Conservation (phyloP, 2,888 invertebrate genomes). For the Cryptus viduatorius region DNA sequence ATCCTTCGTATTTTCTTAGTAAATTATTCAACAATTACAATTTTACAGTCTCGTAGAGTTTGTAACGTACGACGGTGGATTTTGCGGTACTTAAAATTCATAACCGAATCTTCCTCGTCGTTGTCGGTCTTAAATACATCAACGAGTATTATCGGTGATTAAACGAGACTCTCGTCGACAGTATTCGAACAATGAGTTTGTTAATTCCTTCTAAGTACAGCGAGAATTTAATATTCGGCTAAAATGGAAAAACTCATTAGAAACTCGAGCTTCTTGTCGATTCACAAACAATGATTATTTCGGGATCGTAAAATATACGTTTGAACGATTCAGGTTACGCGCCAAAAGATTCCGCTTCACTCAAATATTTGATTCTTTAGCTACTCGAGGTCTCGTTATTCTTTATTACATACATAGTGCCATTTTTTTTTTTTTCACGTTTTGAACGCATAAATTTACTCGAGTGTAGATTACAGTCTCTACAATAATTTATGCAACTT, state of each 20-base stretch:
- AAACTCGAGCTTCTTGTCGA: not conserved
- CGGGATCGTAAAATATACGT: slow-evolving; percentile 9
- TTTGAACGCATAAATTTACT: slow-evolving; percentile 45
- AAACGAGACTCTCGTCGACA: slow-evolving; percentile 17
- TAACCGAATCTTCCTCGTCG: not conserved
- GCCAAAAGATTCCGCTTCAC: not conserved
- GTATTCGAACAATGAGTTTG: slow-evolving; percentile 4
- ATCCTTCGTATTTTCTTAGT: not conserved
- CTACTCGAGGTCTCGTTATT: not conserved
- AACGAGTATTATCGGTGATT: slow-evolving; percentile 34
- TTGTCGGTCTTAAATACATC: slow-evolving; percentile 30
- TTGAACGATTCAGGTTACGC: not conserved
- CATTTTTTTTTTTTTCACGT: not conserved
- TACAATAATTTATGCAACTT: slow-evolving; percentile 64
- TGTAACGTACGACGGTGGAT: not conserved
- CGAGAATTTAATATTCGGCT: not conserved
- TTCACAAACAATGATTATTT: not conserved
- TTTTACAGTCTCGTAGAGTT: not conserved
- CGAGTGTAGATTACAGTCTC: slow-evolving; percentile 43
- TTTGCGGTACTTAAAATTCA: slow-evolving; percentile 9
- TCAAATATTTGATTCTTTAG: not conserved
- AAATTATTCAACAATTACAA: slow-evolving; percentile 20
- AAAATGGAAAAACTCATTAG: slow-evolving; percentile 2
- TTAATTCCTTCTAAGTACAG: slow-evolving; percentile 11
- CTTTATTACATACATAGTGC: not conserved